phyloP scores from a whole-genome alignment of 2,888 invertebrate genomes.

The Drosophila heteroneura region DNA sequence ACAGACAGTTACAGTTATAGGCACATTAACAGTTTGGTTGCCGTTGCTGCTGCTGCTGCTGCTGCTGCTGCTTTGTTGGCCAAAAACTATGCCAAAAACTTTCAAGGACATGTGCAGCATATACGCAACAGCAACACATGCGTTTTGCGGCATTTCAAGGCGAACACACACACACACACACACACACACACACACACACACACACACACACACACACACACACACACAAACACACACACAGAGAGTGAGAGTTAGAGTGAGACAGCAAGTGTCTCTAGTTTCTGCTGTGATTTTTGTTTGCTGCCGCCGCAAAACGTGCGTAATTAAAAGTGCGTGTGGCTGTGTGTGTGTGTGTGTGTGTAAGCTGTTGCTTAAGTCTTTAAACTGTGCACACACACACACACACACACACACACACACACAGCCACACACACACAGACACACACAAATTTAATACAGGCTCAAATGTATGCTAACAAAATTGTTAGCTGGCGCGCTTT shows the following conservation, averaged over 20 bases:
- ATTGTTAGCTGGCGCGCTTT: constrained; percentile 36
- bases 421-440: neutral
- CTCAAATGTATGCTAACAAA: constrained; percentile 35
- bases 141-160: constrained; percentile 59
- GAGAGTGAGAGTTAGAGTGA: neutral
- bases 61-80: constrained; percentile 46
- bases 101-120: constrained; percentile 84
- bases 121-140: constrained; percentile 58
- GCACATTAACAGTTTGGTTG: constrained; percentile 62
- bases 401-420: constrained; percentile 11
- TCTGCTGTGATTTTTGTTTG: constrained; percentile 66
- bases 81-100: constrained; percentile 85
- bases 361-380: constrained; percentile 48
- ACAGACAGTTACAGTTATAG: constrained; percentile 48
- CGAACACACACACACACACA: constrained; percentile 42
- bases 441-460: neutral
- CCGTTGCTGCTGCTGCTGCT: constrained; percentile 15
- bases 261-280: constrained; percentile 23
- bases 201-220: constrained; percentile 42
- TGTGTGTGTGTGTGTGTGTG: constrained; percentile 24
- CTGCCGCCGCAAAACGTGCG: constrained; percentile 76
- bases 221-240: constrained; percentile 29
- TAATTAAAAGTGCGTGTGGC: constrained; percentile 71
- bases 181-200: constrained; percentile 12
- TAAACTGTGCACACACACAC: constrained; percentile 45